Evolutionary conservation across 1,140 invertebrate genomes (phyloP).

Genomic region (Leptopilina clavipes): DNA sequence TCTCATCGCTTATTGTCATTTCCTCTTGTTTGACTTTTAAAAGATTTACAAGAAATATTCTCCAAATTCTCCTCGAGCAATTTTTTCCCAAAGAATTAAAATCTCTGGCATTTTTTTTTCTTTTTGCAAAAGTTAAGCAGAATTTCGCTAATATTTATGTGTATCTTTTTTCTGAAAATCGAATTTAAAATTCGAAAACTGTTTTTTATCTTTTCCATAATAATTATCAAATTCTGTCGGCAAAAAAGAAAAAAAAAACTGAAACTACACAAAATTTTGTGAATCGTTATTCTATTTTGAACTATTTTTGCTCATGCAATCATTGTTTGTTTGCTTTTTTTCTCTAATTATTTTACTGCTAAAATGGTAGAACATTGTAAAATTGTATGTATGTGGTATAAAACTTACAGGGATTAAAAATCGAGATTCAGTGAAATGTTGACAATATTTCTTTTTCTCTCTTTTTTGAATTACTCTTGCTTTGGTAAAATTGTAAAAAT

Average conservation of each 20-base stretch:
- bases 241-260: background rate
- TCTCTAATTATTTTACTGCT: too few relatives aligned
- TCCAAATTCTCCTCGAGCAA: background rate
- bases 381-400: background rate
- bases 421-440: slow-evolving; percentile 2
- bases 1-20: slow-evolving; percentile 28
- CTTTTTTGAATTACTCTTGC: background rate
- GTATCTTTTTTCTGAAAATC: too few relatives aligned
- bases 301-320: slow-evolving; percentile 15
- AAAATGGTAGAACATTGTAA: background rate
- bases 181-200: too few relatives aligned
- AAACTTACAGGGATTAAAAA: background rate
- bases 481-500: slow-evolving; percentile 31
- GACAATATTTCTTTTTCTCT: background rate
- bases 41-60: background rate
- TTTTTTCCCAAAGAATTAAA: background rate
- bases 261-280: background rate
- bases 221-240: too few relatives aligned
- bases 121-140: background rate
- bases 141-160: background rate
- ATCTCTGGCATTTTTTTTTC: background rate
- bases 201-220: background rate
- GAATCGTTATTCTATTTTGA: slow-evolving; percentile 3
- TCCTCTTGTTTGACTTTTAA: background rate
- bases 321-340: background rate